Percentiles rank a stretch among this genome's conserved stretches.
These are phyloP conservation scores for Sminthopsis crassicaudata DNA, from an alignment of 2,113 vertebrate genomes.

Conservation along the genomic window DNA sequence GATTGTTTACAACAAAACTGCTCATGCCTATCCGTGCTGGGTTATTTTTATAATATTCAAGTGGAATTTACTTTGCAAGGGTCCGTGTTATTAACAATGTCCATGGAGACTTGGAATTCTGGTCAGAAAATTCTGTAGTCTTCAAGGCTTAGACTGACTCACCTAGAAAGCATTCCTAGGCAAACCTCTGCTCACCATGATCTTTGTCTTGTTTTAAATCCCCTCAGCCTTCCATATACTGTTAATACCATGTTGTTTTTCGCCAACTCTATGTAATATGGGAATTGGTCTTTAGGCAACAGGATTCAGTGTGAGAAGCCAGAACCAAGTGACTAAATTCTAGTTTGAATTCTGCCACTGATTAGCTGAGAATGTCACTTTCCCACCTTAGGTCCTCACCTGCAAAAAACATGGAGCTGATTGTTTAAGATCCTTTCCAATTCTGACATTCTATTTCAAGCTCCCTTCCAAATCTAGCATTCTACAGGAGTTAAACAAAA, in stretches of 20 bases:
- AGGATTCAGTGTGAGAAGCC: neutral
- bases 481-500: neutral
- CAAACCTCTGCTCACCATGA: neutral
- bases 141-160: neutral
- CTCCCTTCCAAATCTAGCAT: neutral
- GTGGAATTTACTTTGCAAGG: constrained; percentile 80
- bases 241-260: neutral
- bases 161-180: neutral
- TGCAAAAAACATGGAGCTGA: neutral
- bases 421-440: neutral
- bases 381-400: neutral
- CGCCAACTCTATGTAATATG: neutral
- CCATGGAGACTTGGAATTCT: constrained; percentile 74
- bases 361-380: neutral
- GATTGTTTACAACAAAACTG: constrained; percentile 70
- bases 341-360: neutral
- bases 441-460: neutral
- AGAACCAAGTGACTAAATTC: neutral
- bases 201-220: neutral
- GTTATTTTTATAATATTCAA: constrained; percentile 79
- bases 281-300: neutral
- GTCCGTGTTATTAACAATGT: constrained; percentile 76
- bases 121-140: neutral
- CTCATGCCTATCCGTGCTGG: constrained; percentile 66
- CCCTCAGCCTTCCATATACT: neutral